Percentiles rank a stretch among this genome's conserved stretches.
phyloP scores from a whole-genome alignment of 2,797 vertebrate species.

The Eurystomus glaucurus region DNA sequence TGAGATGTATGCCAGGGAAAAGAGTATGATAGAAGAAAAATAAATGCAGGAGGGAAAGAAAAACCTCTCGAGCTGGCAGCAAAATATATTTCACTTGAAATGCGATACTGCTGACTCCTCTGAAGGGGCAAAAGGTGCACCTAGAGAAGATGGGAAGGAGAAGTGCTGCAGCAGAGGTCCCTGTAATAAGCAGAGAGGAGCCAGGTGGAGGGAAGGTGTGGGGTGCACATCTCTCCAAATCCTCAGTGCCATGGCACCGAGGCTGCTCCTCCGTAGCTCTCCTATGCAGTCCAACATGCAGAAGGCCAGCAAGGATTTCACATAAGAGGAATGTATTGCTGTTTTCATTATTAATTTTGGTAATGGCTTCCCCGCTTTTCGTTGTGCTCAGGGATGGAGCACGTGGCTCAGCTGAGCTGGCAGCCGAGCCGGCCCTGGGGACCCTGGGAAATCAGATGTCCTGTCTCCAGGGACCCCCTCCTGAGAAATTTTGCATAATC shows the following conservation, averaged over 20 bases:
- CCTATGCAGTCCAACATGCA: rapidly evolving
- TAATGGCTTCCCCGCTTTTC: not conserved
- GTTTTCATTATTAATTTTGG: conserved; percentile 4
- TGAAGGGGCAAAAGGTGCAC: not conserved
- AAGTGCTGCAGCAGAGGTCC: not conserved
- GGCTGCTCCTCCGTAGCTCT: rapidly evolving
- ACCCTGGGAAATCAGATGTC: conserved; percentile 56
- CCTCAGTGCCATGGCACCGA: rapidly evolving
- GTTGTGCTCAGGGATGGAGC: not conserved
- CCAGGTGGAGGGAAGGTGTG: not conserved
- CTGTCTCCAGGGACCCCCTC: conserved; percentile 56
- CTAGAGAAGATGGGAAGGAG: not conserved
- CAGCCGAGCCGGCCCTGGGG: not conserved
- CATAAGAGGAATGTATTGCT: not conserved
- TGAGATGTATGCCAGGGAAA: conserved; percentile 25
- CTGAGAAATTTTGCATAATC: conserved; percentile 80
- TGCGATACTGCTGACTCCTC: not conserved
- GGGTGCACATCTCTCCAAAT: not conserved
- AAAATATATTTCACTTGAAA: conserved; percentile 27
- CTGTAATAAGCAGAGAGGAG: not conserved
- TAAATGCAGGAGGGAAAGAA: conserved; percentile 43
- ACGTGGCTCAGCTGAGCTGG: not conserved
- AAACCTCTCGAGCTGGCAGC: not conserved
- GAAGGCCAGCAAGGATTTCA: not conserved
- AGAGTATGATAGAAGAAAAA: conserved; percentile 46